phyloP scores from a whole-genome alignment of 1,140 invertebrate genomes.

The Eufriesea mexicana region DNA sequence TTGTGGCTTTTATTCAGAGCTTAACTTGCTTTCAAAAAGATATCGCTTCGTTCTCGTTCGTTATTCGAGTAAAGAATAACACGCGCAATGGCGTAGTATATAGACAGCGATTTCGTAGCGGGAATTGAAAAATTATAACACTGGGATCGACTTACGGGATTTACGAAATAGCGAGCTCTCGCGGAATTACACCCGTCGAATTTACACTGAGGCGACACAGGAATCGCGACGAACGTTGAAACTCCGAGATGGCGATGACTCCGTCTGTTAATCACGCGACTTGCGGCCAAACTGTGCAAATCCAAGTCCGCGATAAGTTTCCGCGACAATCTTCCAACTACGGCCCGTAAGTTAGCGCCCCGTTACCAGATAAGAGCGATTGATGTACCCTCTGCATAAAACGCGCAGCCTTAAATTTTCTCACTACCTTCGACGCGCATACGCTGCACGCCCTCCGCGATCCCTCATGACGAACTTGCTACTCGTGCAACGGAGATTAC shows the following conservation, averaged over 20 bases:
- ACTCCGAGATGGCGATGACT: not conserved
- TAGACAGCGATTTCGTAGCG: no score
- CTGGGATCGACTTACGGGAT: not conserved
- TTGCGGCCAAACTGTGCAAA: not conserved
- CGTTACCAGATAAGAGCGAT: not conserved
- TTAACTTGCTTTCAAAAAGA: no score
- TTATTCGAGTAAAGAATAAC: no score
- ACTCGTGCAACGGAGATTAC: no score
- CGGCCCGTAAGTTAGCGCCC: not conserved
- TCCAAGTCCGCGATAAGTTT: not conserved
- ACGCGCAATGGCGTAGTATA: no score
- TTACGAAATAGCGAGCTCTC: not conserved
- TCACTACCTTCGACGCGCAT: no score
- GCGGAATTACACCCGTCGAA: not conserved
- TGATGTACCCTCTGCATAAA: not conserved
- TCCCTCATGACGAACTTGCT: no score
- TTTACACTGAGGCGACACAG: not conserved
- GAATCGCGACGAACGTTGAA: not conserved
- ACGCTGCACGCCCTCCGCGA: no score
- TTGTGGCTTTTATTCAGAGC: no score
- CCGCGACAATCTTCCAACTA: not conserved
- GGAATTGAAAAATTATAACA: no score
- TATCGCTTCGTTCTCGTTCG: no score
- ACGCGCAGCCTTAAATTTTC: no score
- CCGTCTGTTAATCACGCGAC: not conserved